A percentile compares a stretch with the other conserved stretches of the same genome.
phyloP scores from a whole-genome alignment of 2,888 invertebrate species.

The Sminthurinus aureus region DNA sequence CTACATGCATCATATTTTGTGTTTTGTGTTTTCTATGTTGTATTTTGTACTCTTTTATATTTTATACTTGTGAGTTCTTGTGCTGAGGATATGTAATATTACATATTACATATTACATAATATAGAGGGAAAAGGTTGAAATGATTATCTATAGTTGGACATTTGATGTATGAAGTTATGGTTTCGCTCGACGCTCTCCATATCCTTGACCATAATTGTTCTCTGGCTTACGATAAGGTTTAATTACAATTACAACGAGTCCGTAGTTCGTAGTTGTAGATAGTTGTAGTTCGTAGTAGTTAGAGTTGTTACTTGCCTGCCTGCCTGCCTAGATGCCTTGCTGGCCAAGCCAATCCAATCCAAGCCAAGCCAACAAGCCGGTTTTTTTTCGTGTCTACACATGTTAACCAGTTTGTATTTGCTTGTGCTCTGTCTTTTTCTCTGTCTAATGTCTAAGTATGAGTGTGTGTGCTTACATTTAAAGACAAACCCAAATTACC shows the following conservation, averaged over 20 bases:
- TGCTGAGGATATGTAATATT: too few relatives aligned
- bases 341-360: not conserved
- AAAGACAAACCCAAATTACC: conserved; percentile 32
- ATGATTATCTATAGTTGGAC: conserved; percentile 23
- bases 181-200: conserved; percentile 22
- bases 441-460: not conserved
- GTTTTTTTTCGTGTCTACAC: conserved; percentile 41
- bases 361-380: conserved; percentile 13
- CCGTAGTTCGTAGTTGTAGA: conserved; percentile 16
- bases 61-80: not conserved
- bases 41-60: too few relatives aligned
- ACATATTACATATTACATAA: too few relatives aligned
- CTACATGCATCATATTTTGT: too few relatives aligned
- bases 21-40: not conserved
- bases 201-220: conserved; percentile 43
- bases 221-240: conserved; percentile 41
- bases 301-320: not conserved
- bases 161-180: conserved; percentile 13
- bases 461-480: not conserved
- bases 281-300: not conserved
- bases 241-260: conserved; percentile 47
- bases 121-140: conserved; percentile 15
- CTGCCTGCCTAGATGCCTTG: too few relatives aligned
- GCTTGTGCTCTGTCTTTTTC: not conserved
- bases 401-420: conserved; percentile 44